These are phyloP conservation scores for Esox lucius DNA, from an alignment of 2,797 vertebrate genomes.

Conservation along the genomic window DNA sequence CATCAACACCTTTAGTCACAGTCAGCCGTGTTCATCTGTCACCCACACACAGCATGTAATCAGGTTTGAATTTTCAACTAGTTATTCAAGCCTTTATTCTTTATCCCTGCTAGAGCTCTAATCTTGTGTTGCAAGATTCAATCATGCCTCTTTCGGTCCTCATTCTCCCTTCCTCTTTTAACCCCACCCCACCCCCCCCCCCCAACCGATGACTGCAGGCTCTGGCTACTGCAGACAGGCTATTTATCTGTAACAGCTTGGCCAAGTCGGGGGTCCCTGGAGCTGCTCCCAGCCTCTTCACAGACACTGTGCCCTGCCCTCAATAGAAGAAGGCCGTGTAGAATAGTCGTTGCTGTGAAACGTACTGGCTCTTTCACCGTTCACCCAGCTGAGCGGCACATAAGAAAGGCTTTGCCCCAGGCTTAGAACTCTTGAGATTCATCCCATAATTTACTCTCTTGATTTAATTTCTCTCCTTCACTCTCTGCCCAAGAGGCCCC, in stretches of 20 bases:
- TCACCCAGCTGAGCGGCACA: neutral
- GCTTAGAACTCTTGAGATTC: too few relatives aligned
- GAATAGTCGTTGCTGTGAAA: neutral
- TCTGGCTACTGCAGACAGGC: neutral
- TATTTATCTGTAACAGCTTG: constrained; percentile 17
- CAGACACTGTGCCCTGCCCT: neutral
- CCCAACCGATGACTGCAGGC: constrained; percentile 29
- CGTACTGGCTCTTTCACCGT: neutral
- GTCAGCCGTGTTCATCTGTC: neutral
- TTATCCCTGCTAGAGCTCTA: neutral
- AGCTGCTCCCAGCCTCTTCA: neutral
- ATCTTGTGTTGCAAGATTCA: neutral
- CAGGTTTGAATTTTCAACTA: neutral
- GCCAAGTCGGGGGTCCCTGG: constrained; percentile 19
- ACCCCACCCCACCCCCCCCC: neutral
- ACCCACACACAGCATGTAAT: neutral
- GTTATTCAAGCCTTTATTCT: neutral
- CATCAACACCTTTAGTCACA: neutral
- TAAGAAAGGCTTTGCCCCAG: too few relatives aligned
- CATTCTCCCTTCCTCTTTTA: neutral
- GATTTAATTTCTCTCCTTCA: neutral
- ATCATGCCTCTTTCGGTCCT: neutral
- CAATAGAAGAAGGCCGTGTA: too few relatives aligned
- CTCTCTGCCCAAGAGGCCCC: constrained; percentile 3
- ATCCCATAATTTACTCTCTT: too few relatives aligned